Base-by-base conservation (phyloP, 2,888 invertebrate species). In the Cryptosula pallasiana region DNA sequence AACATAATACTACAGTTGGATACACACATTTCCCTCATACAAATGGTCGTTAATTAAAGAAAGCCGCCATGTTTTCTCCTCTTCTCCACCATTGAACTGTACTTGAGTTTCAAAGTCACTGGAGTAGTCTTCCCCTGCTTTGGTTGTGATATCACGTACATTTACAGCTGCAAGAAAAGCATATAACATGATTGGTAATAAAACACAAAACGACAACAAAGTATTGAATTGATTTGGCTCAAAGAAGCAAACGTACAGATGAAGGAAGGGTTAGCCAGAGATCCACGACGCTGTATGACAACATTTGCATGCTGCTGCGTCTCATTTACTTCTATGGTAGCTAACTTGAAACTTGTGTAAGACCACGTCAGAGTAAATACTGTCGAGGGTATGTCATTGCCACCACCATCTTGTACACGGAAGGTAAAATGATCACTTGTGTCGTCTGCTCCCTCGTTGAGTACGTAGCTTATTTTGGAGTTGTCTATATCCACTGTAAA, bases 201-300 rank as follows among this genome's bases (percentile, higher is more conserved):
- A n/a, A n/a, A n/a, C n/a, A n/a, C n/a, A n/a, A n/a, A n/a, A n/a
- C n/a, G n/a, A n/a, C n/a, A n/a, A n/a, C n/a, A n/a, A n/a, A n/a
- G n/a, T n/a, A n/a, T n/a, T n/a, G n/a, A n/a, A n/a, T n/a, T n/a
- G n/a, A n/a, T n/a, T n/a, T n/a, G n/a, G n/a, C n/a, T n/a, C n/a
- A n/a, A n/a, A n/a, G n/a, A n/a, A n/a, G n/a, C n/a, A n/a, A n/a
- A 79, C 83, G 79, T 75, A 84, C 84, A 81, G 74, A 85, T 80
- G 75, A 83, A 84, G 23, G 81, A 79, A 13, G 84, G 84, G 73
- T 84, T 82, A 23, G 80, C 82, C 0, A 85, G 78, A 73, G 81
- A 83, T 1, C 85, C 85, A 73, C 83, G 77, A 45, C 85, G 75
- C 20, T 78, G 71, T 25, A 85, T 76, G 23, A 75, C 78, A 1